Evolutionary conservation across 2,113 vertebrate species (phyloP), one percentile per base, ranked within the genome.

Genomic region (Cichladusa arquata): DNA sequence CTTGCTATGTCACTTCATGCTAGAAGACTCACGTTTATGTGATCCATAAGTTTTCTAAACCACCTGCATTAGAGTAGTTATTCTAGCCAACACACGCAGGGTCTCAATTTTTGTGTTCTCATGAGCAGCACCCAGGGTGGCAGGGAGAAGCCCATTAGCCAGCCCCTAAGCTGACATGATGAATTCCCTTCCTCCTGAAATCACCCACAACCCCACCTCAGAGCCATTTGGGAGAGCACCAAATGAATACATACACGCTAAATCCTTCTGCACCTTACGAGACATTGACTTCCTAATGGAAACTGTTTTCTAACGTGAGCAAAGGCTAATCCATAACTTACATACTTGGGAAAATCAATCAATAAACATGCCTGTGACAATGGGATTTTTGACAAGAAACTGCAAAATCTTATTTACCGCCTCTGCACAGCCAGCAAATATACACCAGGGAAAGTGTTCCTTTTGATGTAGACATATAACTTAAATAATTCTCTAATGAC

Each of bases 1-100:
- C 76, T 97, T 97, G 85, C 92, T 92, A 82, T 85, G 86, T 77
- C 67, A 69, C 61, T 78, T 91, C 81, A 62, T 90, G 69, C 86
- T 78, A 50, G 79, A 96, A 88, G 47, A 54, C 54, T 42, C 53
- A 44, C 19, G 5, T 81, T 97, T 93, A 93, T 81, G 66, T 88
- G 92, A 64, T 62, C 91, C 79, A 80, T 90, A 83, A 81, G 74
- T 80, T 65, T 96, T 90, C 66, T 51, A 80, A 90, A 88, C 58
- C 80, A 92, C 78, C 78, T 48, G 60, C 92, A 87, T 93, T 95
- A 92, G 69, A 90, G 88, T 78, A 66, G 76, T 82, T 93, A 77
- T 89, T 70, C 40, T 82, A 95, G 93, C 61, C 89, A 97, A 64
- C 53, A 67, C 23, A 58, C 1, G 70, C 20, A 47, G 16, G 47